These are phyloP conservation scores for Pangasius macronema DNA, from an alignment of 2,797 vertebrate genomes.

Conservation along the genomic window DNA sequence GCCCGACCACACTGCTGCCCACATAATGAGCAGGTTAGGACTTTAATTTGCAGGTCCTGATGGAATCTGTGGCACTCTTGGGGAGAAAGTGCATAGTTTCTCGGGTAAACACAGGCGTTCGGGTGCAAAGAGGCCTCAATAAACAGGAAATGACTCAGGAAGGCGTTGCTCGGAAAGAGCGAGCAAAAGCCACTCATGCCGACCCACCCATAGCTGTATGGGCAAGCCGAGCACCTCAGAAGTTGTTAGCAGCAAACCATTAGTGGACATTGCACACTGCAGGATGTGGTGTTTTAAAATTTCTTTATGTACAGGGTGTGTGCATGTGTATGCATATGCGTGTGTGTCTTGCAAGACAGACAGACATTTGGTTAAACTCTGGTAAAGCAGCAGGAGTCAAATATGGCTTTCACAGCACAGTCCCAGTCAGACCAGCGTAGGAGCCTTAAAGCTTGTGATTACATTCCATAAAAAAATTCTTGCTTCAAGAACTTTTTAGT, in stretches of 20 bases:
- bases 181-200: constrained; percentile 72
- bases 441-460: background rate
- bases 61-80: constrained; percentile 72
- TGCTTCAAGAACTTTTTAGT: background rate
- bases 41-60: constrained; percentile 78
- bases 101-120: constrained; percentile 76
- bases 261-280: constrained; percentile 15
- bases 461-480: background rate
- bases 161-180: constrained; percentile 76
- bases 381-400: background rate
- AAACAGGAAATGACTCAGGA: constrained; percentile 86
- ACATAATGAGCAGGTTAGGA: constrained; percentile 78
- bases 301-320: background rate
- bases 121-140: constrained; percentile 71
- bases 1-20: constrained; percentile 66
- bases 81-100: constrained; percentile 75
- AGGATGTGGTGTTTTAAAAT: constrained; percentile 2
- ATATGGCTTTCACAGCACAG: background rate
- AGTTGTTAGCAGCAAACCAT: constrained; percentile 12
- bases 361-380: background rate
- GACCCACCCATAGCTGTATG: constrained; percentile 69
- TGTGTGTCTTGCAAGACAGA: background rate
- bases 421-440: background rate
- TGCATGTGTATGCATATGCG: background rate
- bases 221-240: constrained; percentile 57